Evolutionary conservation across 1,140 invertebrate genomes (phyloP).

Genomic region (Eueides isabella): DNA sequence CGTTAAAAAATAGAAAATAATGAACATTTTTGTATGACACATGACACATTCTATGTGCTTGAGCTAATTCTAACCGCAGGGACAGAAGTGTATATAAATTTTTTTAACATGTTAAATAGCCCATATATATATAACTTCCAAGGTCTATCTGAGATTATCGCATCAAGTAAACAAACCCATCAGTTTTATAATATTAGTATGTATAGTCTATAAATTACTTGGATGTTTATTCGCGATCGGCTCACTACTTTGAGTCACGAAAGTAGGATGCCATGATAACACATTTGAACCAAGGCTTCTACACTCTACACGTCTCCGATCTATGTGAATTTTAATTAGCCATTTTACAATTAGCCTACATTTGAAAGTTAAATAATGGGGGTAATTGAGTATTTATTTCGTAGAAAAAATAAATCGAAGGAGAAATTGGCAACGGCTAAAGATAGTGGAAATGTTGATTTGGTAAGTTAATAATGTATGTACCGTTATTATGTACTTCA

Average conservation of each 20-base stretch:
- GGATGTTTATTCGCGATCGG: slow-evolving; percentile 35
- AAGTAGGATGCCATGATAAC: slow-evolving; percentile 37
- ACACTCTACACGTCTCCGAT: slow-evolving; percentile 14
- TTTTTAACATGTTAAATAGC: too few species aligned
- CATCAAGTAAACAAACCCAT: too few species aligned
- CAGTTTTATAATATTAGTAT: too few species aligned
- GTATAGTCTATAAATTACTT: slow-evolving; percentile 29
- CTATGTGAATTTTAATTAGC: slow-evolving; percentile 25
- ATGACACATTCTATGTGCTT: too few species aligned
- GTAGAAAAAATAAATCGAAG: slow-evolving; percentile 18
- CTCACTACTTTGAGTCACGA: slow-evolving; percentile 33
- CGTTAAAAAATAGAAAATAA: too few species aligned
- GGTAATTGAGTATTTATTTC: slow-evolving; percentile 25
- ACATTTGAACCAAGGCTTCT: slow-evolving; percentile 39
- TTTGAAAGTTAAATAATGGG: slow-evolving; percentile 11
- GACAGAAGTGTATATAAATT: too few species aligned
- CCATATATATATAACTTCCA: too few species aligned
- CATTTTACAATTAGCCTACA: slow-evolving; percentile 18
- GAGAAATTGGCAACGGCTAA: slow-evolving; percentile 17
- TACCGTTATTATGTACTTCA: not conserved
- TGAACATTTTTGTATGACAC: too few species aligned
- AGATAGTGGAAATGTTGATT: not conserved
- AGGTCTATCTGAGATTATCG: too few species aligned
- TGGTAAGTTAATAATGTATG: slow-evolving; percentile 1
- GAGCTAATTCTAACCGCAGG: too few species aligned